These are phyloP conservation scores for Taxidea taxus DNA, from an alignment of 2,113 vertebrate species.

Conservation along the genomic window DNA sequence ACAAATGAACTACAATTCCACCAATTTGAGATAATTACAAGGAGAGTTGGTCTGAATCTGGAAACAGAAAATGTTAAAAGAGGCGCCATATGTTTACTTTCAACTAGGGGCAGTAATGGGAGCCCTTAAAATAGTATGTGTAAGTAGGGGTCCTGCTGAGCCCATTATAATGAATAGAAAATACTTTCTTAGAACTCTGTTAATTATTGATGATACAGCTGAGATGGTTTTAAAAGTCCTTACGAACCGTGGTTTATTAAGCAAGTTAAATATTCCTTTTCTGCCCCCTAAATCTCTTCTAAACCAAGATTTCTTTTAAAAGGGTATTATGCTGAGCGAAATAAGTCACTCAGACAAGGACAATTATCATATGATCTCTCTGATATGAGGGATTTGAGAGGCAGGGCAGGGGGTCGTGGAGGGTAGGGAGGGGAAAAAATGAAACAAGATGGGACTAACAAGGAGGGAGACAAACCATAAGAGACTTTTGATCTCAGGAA, in stretches of 20 bases:
- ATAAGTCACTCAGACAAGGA: no score
- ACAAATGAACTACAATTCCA: slow-evolving; percentile 35
- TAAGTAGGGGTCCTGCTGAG: neutral
- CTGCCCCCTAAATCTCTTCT: neutral
- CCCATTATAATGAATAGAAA: neutral
- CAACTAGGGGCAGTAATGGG: neutral
- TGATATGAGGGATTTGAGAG: no score
- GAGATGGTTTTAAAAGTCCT: neutral
- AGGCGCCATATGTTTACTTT: neutral
- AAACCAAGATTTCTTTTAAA: neutral
- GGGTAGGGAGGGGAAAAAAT: no score
- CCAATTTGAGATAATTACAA: slow-evolving; percentile 19
- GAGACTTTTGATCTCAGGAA: no score
- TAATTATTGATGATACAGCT: neutral
- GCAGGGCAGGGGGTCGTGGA: no score
- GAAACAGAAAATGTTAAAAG: slow-evolving; percentile 47
- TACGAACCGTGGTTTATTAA: neutral
- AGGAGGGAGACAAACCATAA: no score
- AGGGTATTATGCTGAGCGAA: no score
- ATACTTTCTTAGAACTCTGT: neutral
- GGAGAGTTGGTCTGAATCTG: neutral
- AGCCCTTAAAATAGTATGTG: neutral
- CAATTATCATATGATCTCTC: no score
- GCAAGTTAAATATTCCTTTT: neutral
- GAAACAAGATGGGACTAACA: no score